phyloP scores from a whole-genome alignment of 2,113 vertebrate species.

The Todiramphus chloris region DNA sequence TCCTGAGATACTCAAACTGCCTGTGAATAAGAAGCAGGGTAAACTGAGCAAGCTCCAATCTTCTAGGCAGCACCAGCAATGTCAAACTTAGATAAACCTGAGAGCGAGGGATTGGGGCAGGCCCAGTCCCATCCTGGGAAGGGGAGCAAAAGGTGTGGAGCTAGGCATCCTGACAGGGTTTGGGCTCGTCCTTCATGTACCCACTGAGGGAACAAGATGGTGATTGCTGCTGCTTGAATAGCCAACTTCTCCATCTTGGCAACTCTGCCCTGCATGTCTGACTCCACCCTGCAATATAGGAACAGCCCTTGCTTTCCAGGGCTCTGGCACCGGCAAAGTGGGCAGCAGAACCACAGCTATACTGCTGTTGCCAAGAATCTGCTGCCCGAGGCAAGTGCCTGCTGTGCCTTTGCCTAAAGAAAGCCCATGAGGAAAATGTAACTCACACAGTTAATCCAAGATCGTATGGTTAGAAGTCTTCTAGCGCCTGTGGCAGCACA shows the following conservation, averaged over 20 bases:
- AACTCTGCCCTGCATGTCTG: neutral
- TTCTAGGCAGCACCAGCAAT: neutral
- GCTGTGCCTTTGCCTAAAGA: neutral
- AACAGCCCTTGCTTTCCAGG: neutral
- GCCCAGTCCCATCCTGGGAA: neutral
- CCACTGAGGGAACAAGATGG: neutral
- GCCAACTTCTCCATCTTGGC: neutral
- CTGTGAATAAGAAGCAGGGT: neutral
- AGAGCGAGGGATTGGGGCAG: neutral
- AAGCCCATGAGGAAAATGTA: neutral
- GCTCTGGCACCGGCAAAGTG: neutral
- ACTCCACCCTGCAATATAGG: neutral
- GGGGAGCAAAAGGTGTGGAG: neutral
- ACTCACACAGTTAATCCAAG: neutral
- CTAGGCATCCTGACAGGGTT: neutral
- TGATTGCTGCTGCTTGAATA: neutral
- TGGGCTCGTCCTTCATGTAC: neutral
- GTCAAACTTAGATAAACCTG: accelerated
- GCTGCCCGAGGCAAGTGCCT: constrained; percentile 15
- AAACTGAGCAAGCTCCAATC: neutral
- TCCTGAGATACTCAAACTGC: neutral
- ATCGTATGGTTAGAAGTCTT: neutral
- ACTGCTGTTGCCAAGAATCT: neutral
- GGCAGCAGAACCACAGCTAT: neutral
- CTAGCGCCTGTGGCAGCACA: accelerated